Conservation (phyloP, 2,888 invertebrate species). For the Dione vanillae region DNA sequence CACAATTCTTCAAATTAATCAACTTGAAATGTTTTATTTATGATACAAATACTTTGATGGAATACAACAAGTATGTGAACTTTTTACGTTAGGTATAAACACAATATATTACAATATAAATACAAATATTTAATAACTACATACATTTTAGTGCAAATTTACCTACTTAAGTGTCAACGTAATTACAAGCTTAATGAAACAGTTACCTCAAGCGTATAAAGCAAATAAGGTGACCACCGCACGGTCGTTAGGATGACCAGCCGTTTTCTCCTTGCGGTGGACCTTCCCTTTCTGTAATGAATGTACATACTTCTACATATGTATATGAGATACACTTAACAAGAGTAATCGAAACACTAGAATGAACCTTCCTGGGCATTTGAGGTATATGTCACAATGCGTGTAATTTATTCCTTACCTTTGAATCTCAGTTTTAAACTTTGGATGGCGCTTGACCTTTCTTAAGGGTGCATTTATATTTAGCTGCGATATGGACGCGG, state of each 20-base stretch:
- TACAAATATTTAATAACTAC: too few relatives aligned
- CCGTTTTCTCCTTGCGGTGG: slow-evolving; percentile 1
- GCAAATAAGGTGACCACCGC: slow-evolving; percentile 18
- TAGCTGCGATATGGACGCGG: neutral
- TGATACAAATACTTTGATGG: too few relatives aligned
- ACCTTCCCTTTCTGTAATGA: slow-evolving; percentile 12
- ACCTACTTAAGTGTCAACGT: slow-evolving; percentile 7
- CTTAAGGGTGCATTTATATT: slow-evolving; percentile 16
- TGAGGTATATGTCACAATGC: slow-evolving; percentile 4
- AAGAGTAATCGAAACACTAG: neutral
- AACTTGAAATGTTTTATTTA: too few relatives aligned
- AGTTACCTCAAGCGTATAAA: neutral
- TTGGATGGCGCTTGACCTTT: slow-evolving; percentile 24
- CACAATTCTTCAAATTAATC: slow-evolving; percentile 23
- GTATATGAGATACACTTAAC: neutral
- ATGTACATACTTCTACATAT: neutral
- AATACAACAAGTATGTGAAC: too few relatives aligned
- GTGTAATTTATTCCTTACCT: slow-evolving; percentile 22
- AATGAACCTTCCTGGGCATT: neutral
- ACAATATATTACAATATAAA: too few relatives aligned
- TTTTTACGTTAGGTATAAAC: too few relatives aligned
- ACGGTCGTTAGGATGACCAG: slow-evolving; percentile 15
- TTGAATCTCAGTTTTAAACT: slow-evolving; percentile 16
- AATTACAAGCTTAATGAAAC: slow-evolving; percentile 16
- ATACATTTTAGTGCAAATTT: too few relatives aligned